Conservation (phyloP, 1,140 invertebrate genomes). For the Plodia interpunctella region DNA sequence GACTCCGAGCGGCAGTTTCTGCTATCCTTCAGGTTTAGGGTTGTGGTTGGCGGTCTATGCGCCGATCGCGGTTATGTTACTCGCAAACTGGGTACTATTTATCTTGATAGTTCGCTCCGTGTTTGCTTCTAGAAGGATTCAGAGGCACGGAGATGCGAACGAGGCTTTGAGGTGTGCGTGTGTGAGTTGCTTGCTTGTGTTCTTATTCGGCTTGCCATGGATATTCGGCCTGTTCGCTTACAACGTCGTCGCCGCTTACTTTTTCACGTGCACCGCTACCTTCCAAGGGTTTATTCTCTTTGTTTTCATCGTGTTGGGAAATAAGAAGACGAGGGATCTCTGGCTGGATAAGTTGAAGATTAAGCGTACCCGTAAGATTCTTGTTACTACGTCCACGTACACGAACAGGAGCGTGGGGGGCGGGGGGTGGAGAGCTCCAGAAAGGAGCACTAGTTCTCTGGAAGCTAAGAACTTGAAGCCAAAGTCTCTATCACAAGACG, state of each 20-base stretch:
- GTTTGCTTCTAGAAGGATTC: conserved; percentile 65
- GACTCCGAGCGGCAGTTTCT: conserved; percentile 52
- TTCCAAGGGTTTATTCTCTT: conserved; percentile 77
- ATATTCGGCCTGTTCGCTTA: conserved; percentile 68
- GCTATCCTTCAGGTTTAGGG: conserved; percentile 64
- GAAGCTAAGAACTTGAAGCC: conserved; percentile 53
- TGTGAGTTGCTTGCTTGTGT: conserved; percentile 72
- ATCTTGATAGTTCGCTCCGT: conserved; percentile 71
- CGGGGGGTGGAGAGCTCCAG: conserved; percentile 24
- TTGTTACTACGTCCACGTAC: conserved; percentile 67
- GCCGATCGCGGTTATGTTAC: conserved; percentile 64
- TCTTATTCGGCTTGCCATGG: conserved; percentile 75
- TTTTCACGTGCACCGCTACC: conserved; percentile 73
- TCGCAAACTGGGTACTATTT: conserved; percentile 73
- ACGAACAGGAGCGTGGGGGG: conserved; percentile 51
- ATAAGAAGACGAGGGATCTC: conserved; percentile 73
- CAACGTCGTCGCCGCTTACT: conserved; percentile 64
- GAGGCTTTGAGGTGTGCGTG: conserved; percentile 65
- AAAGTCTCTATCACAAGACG: conserved; percentile 47
- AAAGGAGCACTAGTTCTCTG: conserved; percentile 23
- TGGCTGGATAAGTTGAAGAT: conserved; percentile 73
- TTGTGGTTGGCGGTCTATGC: conserved; percentile 70
- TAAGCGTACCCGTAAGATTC: conserved; percentile 64
- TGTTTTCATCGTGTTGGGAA: conserved; percentile 74
- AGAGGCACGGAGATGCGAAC: conserved; percentile 67